phyloP scores from a whole-genome alignment of 1,140 invertebrate genomes.

The Polyergus mexicanus region DNA sequence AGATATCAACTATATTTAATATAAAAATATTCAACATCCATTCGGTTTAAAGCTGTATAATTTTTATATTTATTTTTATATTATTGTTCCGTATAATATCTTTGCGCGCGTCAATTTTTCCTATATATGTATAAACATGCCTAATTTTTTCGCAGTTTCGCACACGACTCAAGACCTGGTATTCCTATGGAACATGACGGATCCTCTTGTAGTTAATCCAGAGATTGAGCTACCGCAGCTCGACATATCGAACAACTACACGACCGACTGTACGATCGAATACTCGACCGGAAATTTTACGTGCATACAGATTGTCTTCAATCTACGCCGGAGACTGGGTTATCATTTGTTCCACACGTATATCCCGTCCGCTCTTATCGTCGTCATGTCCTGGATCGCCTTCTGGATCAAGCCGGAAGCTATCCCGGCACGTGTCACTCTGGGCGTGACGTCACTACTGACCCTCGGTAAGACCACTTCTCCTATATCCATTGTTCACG shows the following conservation, averaged over 20 bases:
- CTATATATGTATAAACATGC: background rate
- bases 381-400: constrained; percentile 97
- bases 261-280: constrained; percentile 95
- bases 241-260: constrained; percentile 95
- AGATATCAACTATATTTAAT: background rate
- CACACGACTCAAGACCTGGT: constrained; percentile 94
- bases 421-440: constrained; percentile 93
- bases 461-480: constrained; percentile 89
- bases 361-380: constrained; percentile 95
- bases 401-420: constrained; percentile 98
- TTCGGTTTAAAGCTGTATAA: background rate
- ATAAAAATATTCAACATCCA: background rate
- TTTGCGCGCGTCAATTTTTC: background rate
- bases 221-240: constrained; percentile 95
- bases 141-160: constrained; percentile 89
- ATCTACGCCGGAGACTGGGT: constrained; percentile 92
- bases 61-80: background rate
- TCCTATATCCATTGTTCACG: background rate
- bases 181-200: constrained; percentile 95
- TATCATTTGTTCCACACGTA: constrained; percentile 97
- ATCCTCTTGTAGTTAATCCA: constrained; percentile 94
- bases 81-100: background rate
- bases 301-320: constrained; percentile 94
- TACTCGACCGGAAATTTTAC: constrained; percentile 97
- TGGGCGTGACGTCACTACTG: constrained; percentile 94